Conservation (phyloP, 2,113 vertebrate genomes). For the mouse (Mus musculus) region DNA sequence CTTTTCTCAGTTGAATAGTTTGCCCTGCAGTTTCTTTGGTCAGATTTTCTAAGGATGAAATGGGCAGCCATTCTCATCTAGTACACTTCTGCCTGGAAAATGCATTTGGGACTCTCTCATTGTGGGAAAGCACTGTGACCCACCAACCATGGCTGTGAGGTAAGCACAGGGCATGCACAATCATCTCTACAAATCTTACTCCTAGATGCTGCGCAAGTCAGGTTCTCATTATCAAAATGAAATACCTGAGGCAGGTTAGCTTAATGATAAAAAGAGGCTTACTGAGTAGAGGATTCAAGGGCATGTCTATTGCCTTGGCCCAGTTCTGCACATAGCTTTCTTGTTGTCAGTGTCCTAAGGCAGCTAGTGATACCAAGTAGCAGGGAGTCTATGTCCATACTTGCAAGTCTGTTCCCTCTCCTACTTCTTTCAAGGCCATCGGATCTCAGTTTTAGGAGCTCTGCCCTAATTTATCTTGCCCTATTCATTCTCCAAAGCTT, state of each 20-base stretch:
- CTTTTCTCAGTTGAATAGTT: conserved; percentile 9
- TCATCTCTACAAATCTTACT: background rate
- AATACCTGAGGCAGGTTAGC: background rate
- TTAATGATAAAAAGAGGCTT: background rate
- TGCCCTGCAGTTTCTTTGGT: background rate
- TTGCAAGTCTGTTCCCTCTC: too few relatives aligned
- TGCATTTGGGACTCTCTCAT: background rate
- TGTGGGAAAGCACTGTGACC: background rate
- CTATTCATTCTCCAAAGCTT: background rate
- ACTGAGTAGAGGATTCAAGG: background rate
- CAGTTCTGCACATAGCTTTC: background rate
- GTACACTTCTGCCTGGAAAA: background rate
- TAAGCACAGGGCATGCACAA: background rate
- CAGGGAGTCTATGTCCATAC: background rate
- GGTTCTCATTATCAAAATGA: background rate
- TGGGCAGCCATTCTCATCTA: background rate
- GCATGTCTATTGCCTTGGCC: background rate
- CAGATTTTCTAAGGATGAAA: background rate
- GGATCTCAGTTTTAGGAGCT: background rate
- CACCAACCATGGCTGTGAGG: background rate
- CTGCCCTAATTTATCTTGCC: background rate
- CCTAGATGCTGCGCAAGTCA: background rate
- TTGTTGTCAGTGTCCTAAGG: background rate
- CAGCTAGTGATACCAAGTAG: too few relatives aligned
- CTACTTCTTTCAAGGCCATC: background rate